Conservation (phyloP, 2,797 vertebrate genomes). For the Sebastes trivittatus region DNA sequence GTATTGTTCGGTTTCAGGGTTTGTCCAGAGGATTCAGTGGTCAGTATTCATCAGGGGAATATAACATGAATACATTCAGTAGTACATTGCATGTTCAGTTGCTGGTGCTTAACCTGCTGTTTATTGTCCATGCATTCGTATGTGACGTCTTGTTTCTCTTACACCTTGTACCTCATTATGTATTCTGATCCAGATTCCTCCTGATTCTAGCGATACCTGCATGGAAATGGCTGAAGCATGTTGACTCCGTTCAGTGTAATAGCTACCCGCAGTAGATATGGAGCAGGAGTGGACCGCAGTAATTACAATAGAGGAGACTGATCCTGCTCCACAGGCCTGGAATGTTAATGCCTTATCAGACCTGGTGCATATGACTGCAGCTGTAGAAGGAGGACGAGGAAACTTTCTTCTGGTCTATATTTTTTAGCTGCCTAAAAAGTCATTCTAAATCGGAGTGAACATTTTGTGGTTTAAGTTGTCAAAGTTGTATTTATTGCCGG, state of each 20-base stretch:
- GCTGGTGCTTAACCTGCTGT: neutral
- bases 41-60: neutral
- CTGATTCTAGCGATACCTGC: conserved; percentile 34
- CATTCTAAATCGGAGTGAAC: neutral
- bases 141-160: neutral
- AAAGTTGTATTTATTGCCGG: neutral
- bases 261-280: conserved; percentile 53
- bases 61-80: neutral
- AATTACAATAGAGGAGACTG: conserved; percentile 56
- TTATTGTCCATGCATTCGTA: neutral
- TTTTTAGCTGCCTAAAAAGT: neutral
- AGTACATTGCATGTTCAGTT: neutral
- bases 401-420: neutral
- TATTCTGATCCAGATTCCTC: conserved; percentile 26
- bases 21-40: neutral
- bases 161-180: neutral
- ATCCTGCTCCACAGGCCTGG: conserved; percentile 54
- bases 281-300: conserved; percentile 51
- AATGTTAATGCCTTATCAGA: conserved; percentile 67
- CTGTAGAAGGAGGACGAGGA: neutral
- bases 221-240: conserved; percentile 26
- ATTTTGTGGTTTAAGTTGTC: neutral
- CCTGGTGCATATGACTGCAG: conserved; percentile 16
- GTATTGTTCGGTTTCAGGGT: neutral
- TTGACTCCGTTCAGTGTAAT: conserved; percentile 47